Evolutionary conservation across 2,888 invertebrate genomes (phyloP), one percentile per base, ranked within the genome.

Genomic region (Gisinianus flammeolus): DNA sequence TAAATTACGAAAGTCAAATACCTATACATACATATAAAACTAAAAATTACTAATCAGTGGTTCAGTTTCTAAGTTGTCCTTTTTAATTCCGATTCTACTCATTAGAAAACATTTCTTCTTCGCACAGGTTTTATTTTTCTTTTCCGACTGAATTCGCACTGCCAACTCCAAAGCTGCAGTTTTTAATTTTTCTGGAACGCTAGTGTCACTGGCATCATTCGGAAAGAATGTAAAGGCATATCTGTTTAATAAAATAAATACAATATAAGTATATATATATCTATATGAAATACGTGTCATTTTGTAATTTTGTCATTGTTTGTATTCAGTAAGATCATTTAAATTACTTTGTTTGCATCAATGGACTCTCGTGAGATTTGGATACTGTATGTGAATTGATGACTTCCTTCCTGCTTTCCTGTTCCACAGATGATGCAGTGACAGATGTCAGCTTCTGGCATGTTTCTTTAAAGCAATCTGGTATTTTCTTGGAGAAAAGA

Each of bases 101-200:
- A 26, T 5, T 3, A 31, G 19, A 6, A n/a, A 33, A 33, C 73
- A 73, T 62, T 73, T 73, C 19, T 73, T 73, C 35, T 58, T 62
- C 22, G 19, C 26, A 24, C 73, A 73, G 8, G n/a, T 30, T 35
- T 67, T 69, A 19, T 35, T 64, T 44, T 77, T 69, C 19, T 26
- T 77, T 28, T 77, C 77, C 5, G 26, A 33, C 19, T 56, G 35
- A 24, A 69, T n/a, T 52, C 66, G 77, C 8, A 82, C 79, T 33
- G 83, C 83, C 2, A 83, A 75, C 33, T 80, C 73, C 10, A 83
- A 74, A 0, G 82, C 80, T 0, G 80, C 79, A 1, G 73, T 35
- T 76, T 84, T 84, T 30, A 83, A 70, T 28, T 81, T 80, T 28
- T 84, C 82, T 1, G 84, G 82, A 24, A 83, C 74, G n/a, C 78